These are phyloP conservation scores for Hyles vespertilio DNA, from an alignment of 1,140 invertebrate species.

Conservation along the genomic window DNA sequence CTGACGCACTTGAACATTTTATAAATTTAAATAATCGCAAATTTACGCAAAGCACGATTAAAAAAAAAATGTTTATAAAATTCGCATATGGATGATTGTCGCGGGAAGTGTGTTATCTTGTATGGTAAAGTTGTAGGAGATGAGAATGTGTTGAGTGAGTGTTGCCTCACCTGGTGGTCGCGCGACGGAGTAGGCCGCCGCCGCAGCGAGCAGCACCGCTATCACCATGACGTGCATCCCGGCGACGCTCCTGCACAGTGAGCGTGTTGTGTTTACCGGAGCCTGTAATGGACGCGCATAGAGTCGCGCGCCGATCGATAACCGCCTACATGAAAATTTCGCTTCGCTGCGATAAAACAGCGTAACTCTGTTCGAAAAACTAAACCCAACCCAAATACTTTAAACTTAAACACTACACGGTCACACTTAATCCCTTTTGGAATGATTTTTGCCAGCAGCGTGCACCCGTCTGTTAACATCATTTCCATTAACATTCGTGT, in stretches of 20 bases:
- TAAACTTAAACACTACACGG: not conserved
- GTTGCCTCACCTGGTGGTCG: constrained; percentile 42
- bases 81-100: not conserved
- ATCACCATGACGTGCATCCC: constrained; percentile 43
- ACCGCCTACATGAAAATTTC: constrained; percentile 49
- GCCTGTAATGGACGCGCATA: constrained; percentile 34
- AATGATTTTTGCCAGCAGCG: not conserved
- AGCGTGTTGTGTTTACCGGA: constrained; percentile 45
- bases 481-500: constrained; percentile 20
- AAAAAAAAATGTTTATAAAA: not conserved
- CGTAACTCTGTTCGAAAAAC: constrained; percentile 19
- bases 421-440: not conserved
- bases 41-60: too few relatives aligned
- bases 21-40: too few relatives aligned
- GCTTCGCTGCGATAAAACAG: constrained; percentile 25
- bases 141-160: not conserved
- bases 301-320: constrained; percentile 58
- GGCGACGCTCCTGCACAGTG: constrained; percentile 21
- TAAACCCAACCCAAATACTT: not conserved
- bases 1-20: too few relatives aligned
- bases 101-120: constrained; percentile 7
- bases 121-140: not conserved
- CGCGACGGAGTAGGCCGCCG: constrained; percentile 39
- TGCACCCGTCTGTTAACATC: constrained; percentile 12
- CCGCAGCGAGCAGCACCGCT: constrained; percentile 30